Base-by-base conservation (phyloP, 2,797 vertebrate species). In the Acanthis flammea region DNA sequence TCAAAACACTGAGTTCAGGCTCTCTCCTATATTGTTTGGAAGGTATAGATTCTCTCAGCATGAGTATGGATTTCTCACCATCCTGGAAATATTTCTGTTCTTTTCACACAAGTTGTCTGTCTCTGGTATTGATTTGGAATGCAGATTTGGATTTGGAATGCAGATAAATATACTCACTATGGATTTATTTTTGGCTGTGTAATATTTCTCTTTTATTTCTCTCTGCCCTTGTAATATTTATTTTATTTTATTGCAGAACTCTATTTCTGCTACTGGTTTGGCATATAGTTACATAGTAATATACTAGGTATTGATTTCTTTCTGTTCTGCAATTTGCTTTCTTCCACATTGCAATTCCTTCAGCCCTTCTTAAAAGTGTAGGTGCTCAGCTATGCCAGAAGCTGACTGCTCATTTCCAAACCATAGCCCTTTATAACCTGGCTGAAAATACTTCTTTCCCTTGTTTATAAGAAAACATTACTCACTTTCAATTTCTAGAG, bases 271-370 rank as follows among this genome's bases (percentile, higher is more conserved):
- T 92, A 92, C 58, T 77, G 39, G 50, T 85, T 92, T 93, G 75
- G 31, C 62, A 92, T 90, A 90, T 17, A 82, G 71, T 85, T 92
- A 85, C 67, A 76, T 67, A 65, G 63, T 86, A 95, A 95, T 86
- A 91, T 51, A 94, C 66, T 89, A 92, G 72, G 44, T 83, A 96
- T 92, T 51, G 95, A 96, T 96, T 93, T 89, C 50, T 72, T 80
- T 91, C 72, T 83, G 31, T 55, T 80, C 50, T 86, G 67, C 57
- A 77, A 18, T 45, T 23, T 79, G 28, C 19, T 88, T 91, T 86
- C 58, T 35, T 70, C 37, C 44, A 65, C 22, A 25, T 19, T n/a
- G 14, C 66, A 83, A 58, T 80, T 91, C 44, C 58, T 92, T 91
- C 84, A 80, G 37, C 13, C 12, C 4, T 24, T 72, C 39, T 75